phyloP scores from a whole-genome alignment of 2,797 vertebrate species.

The Meda fulgida region DNA sequence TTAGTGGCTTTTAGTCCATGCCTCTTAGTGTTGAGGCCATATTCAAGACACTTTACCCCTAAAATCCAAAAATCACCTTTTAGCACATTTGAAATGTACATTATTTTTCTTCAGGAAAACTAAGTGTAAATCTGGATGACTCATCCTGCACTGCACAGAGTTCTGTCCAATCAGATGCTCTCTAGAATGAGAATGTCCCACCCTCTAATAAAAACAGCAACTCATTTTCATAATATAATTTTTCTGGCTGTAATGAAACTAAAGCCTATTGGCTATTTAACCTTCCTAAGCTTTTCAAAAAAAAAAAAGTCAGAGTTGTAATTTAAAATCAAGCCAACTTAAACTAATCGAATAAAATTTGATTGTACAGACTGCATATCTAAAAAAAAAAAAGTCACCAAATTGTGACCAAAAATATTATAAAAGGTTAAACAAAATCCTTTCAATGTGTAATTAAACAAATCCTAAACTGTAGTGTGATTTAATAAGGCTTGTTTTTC shows the following conservation, averaged over 20 bases:
- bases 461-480: background rate
- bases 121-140: background rate
- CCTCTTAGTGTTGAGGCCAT: background rate
- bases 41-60: background rate
- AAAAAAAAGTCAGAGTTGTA: background rate
- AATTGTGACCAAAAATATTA: background rate
- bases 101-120: background rate
- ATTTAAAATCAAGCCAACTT: background rate
- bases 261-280: background rate
- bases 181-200: background rate
- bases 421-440: background rate
- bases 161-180: slow-evolving; percentile 11
- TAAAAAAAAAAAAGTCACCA: background rate
- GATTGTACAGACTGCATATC: background rate
- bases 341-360: background rate
- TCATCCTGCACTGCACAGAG: background rate
- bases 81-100: background rate
- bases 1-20: background rate
- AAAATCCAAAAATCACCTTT: background rate
- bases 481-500: background rate
- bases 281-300: background rate
- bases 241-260: background rate
- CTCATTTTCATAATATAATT: background rate
- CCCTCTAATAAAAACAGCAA: background rate
- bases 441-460: background rate